Conservation (phyloP, 2,888 invertebrate genomes). For the Leptodirus hochenwartii region DNA sequence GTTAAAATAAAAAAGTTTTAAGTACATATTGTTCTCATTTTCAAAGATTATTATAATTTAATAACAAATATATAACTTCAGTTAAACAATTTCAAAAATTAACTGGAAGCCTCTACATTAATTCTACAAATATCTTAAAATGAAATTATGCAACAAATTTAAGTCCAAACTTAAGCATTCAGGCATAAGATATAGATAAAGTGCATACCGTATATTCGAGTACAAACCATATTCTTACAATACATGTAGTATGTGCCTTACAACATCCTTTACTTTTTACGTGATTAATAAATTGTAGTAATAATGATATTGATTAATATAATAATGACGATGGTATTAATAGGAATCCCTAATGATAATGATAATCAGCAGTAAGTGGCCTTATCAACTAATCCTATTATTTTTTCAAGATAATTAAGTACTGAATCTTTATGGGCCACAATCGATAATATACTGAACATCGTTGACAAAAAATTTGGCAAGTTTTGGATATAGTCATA, state of each 20-base stretch:
- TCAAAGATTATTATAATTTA: constrained; percentile 10
- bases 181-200: constrained; percentile 22
- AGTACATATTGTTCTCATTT: constrained; percentile 22
- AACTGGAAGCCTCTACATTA: constrained; percentile 27
- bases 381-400: too few relatives aligned
- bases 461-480: too few relatives aligned
- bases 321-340: background rate
- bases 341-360: too few relatives aligned
- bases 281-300: too few relatives aligned
- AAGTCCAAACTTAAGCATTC: too few relatives aligned
- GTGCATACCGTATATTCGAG: constrained; percentile 16
- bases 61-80: constrained; percentile 17
- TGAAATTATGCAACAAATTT: constrained; percentile 23
- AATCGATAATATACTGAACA: too few relatives aligned
- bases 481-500: too few relatives aligned
- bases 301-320: background rate
- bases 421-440: too few relatives aligned
- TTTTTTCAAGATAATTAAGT: too few relatives aligned
- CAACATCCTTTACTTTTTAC: too few relatives aligned
- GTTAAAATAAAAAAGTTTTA: constrained; percentile 19
- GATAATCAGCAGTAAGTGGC: too few relatives aligned
- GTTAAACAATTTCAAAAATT: constrained; percentile 20
- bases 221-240: constrained; percentile 14
- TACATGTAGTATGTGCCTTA: too few relatives aligned
- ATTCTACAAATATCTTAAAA: constrained; percentile 24